Evolutionary conservation across 2,113 vertebrate genomes (phyloP).

Genomic region (Lanius ludovicianus): DNA sequence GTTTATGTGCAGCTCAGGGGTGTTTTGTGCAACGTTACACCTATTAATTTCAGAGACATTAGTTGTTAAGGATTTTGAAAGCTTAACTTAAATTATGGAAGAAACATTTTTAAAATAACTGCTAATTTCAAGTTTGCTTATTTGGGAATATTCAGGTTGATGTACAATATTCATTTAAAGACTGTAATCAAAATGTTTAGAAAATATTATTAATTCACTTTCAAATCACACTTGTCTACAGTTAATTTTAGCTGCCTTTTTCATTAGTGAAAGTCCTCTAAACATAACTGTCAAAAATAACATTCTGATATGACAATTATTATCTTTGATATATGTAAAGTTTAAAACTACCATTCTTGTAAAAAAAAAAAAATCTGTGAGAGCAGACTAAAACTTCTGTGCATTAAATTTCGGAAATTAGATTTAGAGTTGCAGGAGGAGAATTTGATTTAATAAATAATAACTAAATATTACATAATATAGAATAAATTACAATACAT

Average conservation of each 20-base stretch:
- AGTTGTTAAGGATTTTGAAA: background rate
- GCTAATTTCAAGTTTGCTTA: background rate
- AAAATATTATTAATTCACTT: background rate
- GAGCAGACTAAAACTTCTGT: background rate
- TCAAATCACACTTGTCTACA: background rate
- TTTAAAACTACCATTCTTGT: background rate
- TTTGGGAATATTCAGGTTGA: background rate
- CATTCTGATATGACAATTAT: background rate
- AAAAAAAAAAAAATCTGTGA: background rate
- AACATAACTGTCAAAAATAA: background rate
- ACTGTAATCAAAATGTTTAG: background rate
- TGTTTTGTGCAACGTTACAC: background rate
- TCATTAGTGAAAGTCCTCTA: background rate
- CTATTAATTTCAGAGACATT: background rate
- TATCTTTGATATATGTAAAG: background rate
- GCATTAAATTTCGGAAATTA: background rate
- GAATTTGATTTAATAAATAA: background rate
- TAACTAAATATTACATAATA: background rate
- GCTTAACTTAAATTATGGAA: background rate
- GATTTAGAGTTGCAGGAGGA: background rate
- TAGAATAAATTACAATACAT: background rate
- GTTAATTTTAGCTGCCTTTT: background rate
- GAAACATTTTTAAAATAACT: background rate
- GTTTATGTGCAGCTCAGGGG: background rate
- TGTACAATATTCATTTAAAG: background rate